Base-by-base conservation (phyloP, 2,888 invertebrate genomes). In the Tenthredo scrophulariae region DNA sequence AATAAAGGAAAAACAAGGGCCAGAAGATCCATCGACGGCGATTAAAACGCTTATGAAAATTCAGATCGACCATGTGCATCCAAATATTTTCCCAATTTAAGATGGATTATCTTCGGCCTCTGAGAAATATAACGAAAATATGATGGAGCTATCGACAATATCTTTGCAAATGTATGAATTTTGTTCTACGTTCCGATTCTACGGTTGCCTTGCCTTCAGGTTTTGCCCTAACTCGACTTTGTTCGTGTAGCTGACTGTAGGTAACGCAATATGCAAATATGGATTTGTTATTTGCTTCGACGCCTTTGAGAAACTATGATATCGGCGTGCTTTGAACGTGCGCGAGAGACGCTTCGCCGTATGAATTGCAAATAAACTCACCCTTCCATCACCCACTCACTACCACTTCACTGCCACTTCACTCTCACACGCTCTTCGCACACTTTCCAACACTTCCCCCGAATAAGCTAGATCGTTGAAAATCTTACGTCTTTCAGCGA, bases 281-380 rank as follows among this genome's bases (percentile, higher is more conserved):
- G 50, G 65, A 83, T 83, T 83, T 83, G 67, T 83, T 83, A 83
- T 83, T 83, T 83, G 83, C 83, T 89, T 90, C 89, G 88, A 86
- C 87, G 90, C 88, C 89, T 91, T 90, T 90, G 90, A 89, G 87
- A 88, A 87, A 84, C 87, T 84, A 84, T 88, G 89, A 90, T 89
- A 91, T 90, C 88, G 89, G 82, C 79, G 87, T 88, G 88, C 90
- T 90, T 89, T 89, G 90, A 89, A 87, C 88, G 86, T 84, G 86
- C 54, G 84, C 85, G 50, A 33, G 85, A 84, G 84, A 84, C 86
- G 87, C 86, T 85, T 84, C 90, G 87, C 82, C 85, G 87, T 86
- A 89, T 90, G 90, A 90, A 90, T 90, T 89, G 89, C 89, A 90
- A 90, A 88, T 89, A 88, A 89, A 89, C 86, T 88, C 87, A 88